phyloP scores from a whole-genome alignment of 1,140 invertebrate genomes.

The Periplaneta americana region DNA sequence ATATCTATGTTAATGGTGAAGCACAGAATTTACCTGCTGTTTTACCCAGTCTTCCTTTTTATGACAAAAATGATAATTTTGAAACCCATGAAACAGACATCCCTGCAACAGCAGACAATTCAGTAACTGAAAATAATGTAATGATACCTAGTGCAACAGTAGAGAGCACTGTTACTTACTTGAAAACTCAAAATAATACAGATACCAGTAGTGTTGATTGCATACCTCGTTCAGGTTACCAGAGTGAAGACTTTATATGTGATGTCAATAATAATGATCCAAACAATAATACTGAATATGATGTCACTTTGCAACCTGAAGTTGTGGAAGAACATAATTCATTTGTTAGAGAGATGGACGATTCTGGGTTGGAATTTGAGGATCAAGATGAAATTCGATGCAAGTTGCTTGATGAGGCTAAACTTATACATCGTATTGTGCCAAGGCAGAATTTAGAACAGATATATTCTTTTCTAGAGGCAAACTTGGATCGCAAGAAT shows the following conservation, averaged over 20 bases:
- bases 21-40: too few relatives aligned
- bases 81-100: neutral
- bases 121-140: neutral
- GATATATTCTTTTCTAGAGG: constrained; percentile 14
- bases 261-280: constrained; percentile 18
- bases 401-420: neutral
- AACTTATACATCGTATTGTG: neutral
- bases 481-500: constrained; percentile 7
- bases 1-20: neutral
- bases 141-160: too few relatives aligned
- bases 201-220: neutral
- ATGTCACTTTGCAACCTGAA: neutral
- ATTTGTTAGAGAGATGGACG: neutral
- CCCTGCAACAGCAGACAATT: neutral
- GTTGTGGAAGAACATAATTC: neutral
- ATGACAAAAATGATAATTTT: neutral
- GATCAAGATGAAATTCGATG: constrained; percentile 4
- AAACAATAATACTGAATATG: constrained; percentile 13
- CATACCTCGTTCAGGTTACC: neutral
- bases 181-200: too few relatives aligned
- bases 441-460: constrained; percentile 4
- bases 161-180: too few relatives aligned
- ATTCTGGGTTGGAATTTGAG: neutral
- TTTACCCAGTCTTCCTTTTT: too few relatives aligned
- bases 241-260: neutral